phyloP scores from a whole-genome alignment of 2,888 invertebrate species.

The Onthophagus sagittarius region DNA sequence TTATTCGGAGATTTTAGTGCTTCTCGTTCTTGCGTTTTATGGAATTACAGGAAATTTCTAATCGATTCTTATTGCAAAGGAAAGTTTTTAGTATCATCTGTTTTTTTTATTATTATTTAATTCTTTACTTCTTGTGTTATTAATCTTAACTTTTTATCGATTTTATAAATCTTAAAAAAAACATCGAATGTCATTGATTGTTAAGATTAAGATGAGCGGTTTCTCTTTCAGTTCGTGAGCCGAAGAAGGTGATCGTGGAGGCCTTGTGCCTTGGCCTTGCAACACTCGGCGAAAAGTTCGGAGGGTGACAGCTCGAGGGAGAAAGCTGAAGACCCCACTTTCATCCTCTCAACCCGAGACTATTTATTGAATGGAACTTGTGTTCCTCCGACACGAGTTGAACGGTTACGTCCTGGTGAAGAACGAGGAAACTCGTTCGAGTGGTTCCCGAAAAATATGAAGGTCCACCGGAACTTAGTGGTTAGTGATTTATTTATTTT shows the following conservation, averaged over 20 bases:
- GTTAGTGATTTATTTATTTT: conserved; percentile 51
- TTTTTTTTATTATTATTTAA: too few relatives aligned
- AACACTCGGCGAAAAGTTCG: background rate
- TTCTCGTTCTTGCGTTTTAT: too few relatives aligned
- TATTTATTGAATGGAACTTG: conserved; percentile 35
- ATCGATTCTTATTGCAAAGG: too few relatives aligned
- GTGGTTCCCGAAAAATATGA: conserved; percentile 50
- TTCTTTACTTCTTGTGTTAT: too few relatives aligned
- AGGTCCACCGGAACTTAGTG: conserved; percentile 59
- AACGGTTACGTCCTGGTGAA: conserved; percentile 28
- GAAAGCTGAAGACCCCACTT: conserved; percentile 35
- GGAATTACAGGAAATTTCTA: too few relatives aligned
- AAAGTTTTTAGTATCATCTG: too few relatives aligned
- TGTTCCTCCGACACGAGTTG: background rate
- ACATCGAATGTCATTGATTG: too few relatives aligned
- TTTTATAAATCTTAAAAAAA: too few relatives aligned
- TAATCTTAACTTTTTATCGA: too few relatives aligned
- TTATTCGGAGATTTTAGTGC: too few relatives aligned
- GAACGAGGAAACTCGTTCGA: conserved; percentile 33
- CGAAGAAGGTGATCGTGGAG: conserved; percentile 5
- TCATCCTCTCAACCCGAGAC: conserved; percentile 32
- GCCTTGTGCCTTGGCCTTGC: conserved; percentile 41
- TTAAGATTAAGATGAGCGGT: conserved; percentile 1
- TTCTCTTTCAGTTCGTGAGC: conserved; percentile 18
- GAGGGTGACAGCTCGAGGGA: conserved; percentile 28